Evolutionary conservation across 2,888 invertebrate species (phyloP).

Genomic region (Caradrina clavipalpis): DNA sequence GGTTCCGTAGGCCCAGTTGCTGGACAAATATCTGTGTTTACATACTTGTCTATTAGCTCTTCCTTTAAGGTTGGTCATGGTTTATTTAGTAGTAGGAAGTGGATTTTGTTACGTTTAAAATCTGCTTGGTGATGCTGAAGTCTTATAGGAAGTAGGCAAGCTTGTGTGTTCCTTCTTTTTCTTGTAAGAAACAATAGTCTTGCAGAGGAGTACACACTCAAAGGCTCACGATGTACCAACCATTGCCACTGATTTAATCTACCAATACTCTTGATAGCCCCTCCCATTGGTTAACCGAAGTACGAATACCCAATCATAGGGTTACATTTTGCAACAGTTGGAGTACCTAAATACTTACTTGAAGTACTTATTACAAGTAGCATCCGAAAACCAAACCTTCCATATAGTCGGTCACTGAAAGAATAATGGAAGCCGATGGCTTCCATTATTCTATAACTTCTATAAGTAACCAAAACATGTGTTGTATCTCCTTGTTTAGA

Average conservation of each 20-base stretch:
- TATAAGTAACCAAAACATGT: constrained; percentile 43
- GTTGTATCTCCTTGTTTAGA: constrained; percentile 53
- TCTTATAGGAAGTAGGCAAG: too few species aligned
- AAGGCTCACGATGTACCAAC: not conserved
- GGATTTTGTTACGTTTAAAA: not conserved
- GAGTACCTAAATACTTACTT: too few species aligned
- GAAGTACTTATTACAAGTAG: constrained; percentile 1
- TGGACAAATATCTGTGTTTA: constrained; percentile 48
- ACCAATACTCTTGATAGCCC: too few species aligned
- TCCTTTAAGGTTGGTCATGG: constrained; percentile 9
- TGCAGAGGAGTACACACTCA: rapidly evolving
- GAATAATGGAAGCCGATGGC: constrained; percentile 44
- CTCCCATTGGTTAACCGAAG: not conserved
- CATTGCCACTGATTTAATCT: not conserved
- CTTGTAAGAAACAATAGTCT: not conserved
- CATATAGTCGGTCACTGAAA: constrained; percentile 50
- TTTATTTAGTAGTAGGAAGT: not conserved
- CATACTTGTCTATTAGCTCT: constrained; percentile 23
- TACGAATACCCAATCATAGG: not conserved
- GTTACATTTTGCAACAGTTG: too few species aligned
- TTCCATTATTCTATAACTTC: constrained; percentile 41
- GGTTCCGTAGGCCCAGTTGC: constrained; percentile 41
- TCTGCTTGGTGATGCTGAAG: too few species aligned
- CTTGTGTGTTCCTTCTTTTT: not conserved
- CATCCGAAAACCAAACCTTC: not conserved